Percentiles rank a stretch among this genome's conserved stretches.
Conservation (phyloP, 2,797 vertebrate genomes). For the Orientallactaga sibirica region DNA sequence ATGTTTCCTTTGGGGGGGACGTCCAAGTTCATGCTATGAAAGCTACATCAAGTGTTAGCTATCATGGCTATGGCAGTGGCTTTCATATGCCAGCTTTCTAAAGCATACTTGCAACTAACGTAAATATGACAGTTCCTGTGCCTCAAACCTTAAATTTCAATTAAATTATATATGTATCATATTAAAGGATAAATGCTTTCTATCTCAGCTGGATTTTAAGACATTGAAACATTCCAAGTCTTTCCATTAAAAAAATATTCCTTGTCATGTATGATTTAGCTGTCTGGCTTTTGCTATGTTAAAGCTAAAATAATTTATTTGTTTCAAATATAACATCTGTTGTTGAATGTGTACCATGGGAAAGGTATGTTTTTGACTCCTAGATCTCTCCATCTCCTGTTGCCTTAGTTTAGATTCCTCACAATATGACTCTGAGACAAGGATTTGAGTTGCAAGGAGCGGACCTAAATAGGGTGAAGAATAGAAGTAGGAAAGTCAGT, state of each 20-base stretch:
- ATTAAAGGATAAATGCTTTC: slow-evolving; percentile 56
- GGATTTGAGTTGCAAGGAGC: neutral
- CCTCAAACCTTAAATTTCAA: slow-evolving; percentile 51
- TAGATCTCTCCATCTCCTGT: neutral
- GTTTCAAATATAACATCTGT: neutral
- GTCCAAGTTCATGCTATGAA: slow-evolving; percentile 9
- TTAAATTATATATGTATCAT: slow-evolving; percentile 34
- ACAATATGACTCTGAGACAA: neutral
- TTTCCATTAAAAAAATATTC: neutral
- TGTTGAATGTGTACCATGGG: neutral
- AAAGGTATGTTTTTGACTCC: neutral
- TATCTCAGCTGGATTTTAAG: slow-evolving; percentile 29
- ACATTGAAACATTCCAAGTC: slow-evolving; percentile 39
- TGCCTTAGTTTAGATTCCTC: neutral
- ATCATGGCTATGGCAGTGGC: neutral
- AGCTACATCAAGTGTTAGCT: neutral
- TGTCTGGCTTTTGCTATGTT: neutral
- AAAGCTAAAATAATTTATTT: neutral
- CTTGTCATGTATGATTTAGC: neutral
- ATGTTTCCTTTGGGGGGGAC: slow-evolving; percentile 10
- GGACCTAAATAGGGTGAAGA: neutral
- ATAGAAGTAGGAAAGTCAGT: neutral
- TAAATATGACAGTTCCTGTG: neutral
- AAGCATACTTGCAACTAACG: slow-evolving; percentile 1
- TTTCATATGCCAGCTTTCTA: slow-evolving; percentile 3